A percentile compares a stretch with the other conserved stretches of the same genome.
Evolutionary conservation across 2,888 invertebrate species (phyloP).

Genomic region (Heteromurus nitidus): DNA sequence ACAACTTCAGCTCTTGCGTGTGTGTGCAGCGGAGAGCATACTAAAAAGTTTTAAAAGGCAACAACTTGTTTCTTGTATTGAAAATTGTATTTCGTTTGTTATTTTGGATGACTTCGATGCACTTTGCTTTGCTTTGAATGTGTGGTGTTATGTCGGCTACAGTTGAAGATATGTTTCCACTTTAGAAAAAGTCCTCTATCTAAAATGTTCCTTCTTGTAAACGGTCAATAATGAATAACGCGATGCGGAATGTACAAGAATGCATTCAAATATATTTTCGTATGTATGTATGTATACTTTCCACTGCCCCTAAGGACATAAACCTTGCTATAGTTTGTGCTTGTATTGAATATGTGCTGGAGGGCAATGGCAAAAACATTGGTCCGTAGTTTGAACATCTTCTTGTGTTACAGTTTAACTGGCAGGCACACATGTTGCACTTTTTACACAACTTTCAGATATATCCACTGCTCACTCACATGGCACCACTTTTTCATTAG

Average conservation of each 20-base stretch:
- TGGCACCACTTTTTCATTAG: conserved; percentile 5
- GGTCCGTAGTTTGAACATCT: conserved; percentile 41
- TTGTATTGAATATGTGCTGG: conserved; percentile 49
- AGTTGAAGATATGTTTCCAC: too few relatives aligned
- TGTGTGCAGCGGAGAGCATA: not conserved
- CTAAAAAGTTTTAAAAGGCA: conserved; percentile 45
- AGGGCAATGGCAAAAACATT: conserved; percentile 64
- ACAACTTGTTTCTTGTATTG: conserved; percentile 13
- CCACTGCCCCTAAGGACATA: not conserved
- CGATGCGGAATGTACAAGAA: not conserved
- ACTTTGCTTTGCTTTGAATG: too few relatives aligned
- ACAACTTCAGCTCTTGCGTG: conserved; percentile 45
- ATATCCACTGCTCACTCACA: not conserved
- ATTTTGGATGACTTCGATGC: too few relatives aligned
- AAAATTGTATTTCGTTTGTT: not conserved
- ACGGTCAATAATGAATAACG: not conserved
- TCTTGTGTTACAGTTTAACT: conserved; percentile 46
- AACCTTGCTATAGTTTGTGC: conserved; percentile 17
- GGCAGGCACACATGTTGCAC: conserved; percentile 60
- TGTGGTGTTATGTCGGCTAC: too few relatives aligned
- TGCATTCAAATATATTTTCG: not conserved
- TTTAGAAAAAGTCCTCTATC: too few relatives aligned
- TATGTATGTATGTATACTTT: not conserved
- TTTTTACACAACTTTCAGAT: conserved; percentile 21
- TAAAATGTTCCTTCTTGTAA: too few relatives aligned